Base-by-base conservation (phyloP, 2,113 vertebrate genomes). In the Ifrita kowaldi region DNA sequence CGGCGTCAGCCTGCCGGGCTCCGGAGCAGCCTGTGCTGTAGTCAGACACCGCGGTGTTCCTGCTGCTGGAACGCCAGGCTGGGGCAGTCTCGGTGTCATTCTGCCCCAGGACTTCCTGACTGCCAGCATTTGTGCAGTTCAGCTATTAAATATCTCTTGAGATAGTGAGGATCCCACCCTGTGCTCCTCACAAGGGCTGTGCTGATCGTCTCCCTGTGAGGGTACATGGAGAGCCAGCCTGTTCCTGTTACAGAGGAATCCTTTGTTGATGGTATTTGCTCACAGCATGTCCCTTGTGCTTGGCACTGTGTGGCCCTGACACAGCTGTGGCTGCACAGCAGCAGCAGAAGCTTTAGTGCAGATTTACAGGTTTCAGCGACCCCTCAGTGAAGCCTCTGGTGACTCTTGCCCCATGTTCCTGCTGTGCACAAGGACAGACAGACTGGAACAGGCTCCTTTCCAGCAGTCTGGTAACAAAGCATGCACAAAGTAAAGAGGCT, bases 51-150 rank as follows among this genome's bases (percentile, higher is more conserved):
- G 9, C 30, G 0, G 3, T n/a, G 92, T 70, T 86, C 85, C 42
- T 11, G 53, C 84, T 75, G 90, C 82, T 63, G 68, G 88, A 77
- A 47, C 68, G 67, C 28, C 59, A 8, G 59, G 7, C 60, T 26
- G 17, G 49, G 89, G 81, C 70, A 50, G 81, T 7, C 70, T 18
- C 5, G 23, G 83, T 77, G 90, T 86, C 90, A 6, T 17, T 41
- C 55, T 85, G 85, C 87, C 79, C 55, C 70, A 64, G 89, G 44
- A 82, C 84, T 64, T 12, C 70, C 92, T 71, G 70, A 6, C 23
- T 68, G 75, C 70, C 90, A 60, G 10, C 26, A 20, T 82, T 89
- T 65, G 79, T 79, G 84, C 63, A 64, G 52, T 50, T 65, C 56
- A 55, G 71, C 80, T 81, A 2, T 93, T n/a, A 33, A 60, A 7